A percentile compares a stretch with the other conserved stretches of the same genome.
phyloP scores from a whole-genome alignment of 2,113 vertebrate genomes.

The Sardina pilchardus region DNA sequence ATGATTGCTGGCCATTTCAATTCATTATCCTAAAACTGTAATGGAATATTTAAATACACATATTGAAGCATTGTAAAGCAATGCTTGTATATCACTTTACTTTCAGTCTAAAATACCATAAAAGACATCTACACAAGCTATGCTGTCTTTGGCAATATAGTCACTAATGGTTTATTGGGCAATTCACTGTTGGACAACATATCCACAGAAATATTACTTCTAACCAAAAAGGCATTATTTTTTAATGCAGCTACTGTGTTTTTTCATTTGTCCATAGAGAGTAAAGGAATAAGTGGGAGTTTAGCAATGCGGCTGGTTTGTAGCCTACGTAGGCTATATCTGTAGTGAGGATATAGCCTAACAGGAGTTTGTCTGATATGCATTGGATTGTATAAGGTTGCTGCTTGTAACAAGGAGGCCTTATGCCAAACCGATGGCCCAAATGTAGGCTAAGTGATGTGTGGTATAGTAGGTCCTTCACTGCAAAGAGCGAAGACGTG shows the following conservation, averaged over 20 bases:
- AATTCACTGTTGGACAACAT: background rate
- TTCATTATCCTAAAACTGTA: background rate
- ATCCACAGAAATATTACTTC: background rate
- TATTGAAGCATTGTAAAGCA: background rate
- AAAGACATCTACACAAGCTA: background rate
- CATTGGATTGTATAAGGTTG: slow-evolving; percentile 22
- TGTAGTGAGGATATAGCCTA: background rate
- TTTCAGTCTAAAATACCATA: too few relatives aligned
- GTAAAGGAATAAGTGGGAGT: background rate
- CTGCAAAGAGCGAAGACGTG: background rate
- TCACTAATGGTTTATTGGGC: background rate
- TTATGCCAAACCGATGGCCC: background rate
- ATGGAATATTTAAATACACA: background rate
- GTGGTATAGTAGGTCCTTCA: background rate
- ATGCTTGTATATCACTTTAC: background rate
- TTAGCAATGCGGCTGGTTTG: background rate
- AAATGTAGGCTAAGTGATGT: background rate
- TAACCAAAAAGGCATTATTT: background rate
- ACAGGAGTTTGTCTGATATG: background rate
- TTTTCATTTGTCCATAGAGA: background rate
- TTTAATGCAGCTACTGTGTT: background rate
- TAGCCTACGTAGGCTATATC: background rate
- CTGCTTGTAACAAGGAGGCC: slow-evolving; percentile 9
- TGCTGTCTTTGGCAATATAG: background rate
- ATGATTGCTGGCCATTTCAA: background rate